A percentile compares a stretch with the other conserved stretches of the same genome.
These are phyloP conservation scores for Megalurothrips usitatus DNA, from an alignment of 2,888 invertebrate genomes.

Conservation along the genomic window DNA sequence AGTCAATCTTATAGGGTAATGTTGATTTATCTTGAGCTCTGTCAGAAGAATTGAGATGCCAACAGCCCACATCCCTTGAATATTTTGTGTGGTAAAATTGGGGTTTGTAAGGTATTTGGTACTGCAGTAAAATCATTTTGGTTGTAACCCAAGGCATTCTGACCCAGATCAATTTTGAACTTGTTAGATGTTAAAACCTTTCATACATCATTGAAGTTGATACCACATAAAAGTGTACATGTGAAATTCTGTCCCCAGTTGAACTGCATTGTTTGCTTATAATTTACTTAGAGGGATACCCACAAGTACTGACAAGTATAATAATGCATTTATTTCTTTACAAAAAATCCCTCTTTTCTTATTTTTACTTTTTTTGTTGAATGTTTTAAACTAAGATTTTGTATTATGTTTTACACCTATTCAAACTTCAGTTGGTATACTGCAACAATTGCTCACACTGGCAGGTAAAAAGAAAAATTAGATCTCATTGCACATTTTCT, in stretches of 20 bases:
- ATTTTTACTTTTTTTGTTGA: neutral
- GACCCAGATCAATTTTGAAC: neutral
- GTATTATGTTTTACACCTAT: neutral
- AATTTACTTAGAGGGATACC: neutral
- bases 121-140: neutral
- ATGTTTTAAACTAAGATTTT: neutral
- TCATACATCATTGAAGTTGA: neutral
- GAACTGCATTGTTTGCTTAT: neutral
- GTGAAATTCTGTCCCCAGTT: neutral
- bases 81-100: neutral
- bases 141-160: neutral
- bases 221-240: neutral
- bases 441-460: neutral
- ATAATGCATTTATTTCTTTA: neutral
- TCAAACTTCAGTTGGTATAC: neutral
- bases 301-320: neutral
- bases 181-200: neutral
- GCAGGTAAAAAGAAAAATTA: neutral
- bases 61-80: neutral
- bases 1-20: neutral
- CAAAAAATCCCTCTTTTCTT: neutral
- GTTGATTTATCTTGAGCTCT: slow-evolving; percentile 14
- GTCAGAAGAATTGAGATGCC: slow-evolving; percentile 16
- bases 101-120: neutral
- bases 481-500: slow-evolving; percentile 6